phyloP scores from a whole-genome alignment of 1,140 invertebrate genomes.

The Melipona quadrifasciata region DNA sequence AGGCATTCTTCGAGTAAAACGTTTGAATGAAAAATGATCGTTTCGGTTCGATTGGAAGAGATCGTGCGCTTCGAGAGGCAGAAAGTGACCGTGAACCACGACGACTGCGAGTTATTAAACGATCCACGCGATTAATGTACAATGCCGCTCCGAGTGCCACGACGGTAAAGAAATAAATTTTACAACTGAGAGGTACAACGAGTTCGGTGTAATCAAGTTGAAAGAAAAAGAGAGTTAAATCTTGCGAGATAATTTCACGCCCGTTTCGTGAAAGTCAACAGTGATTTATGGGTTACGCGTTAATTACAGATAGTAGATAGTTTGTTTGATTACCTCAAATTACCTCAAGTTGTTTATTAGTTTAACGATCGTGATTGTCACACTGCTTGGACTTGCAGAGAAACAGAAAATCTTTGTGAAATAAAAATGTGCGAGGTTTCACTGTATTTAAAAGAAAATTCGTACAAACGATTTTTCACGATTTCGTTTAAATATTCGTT shows the following conservation, averaged over 20 bases:
- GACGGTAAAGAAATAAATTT: slow-evolving; percentile 8
- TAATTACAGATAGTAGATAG: background rate
- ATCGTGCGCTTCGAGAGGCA: slow-evolving; percentile 11
- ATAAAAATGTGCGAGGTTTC: background rate
- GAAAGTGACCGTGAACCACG: slow-evolving; percentile 2
- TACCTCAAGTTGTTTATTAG: background rate
- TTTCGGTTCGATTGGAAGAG: too few relatives aligned
- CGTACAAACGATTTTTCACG: background rate
- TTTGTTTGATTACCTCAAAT: background rate
- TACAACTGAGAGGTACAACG: background rate
- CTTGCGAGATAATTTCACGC: background rate
- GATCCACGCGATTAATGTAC: background rate
- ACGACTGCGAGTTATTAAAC: slow-evolving; percentile 6
- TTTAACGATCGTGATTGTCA: background rate
- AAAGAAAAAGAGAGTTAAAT: background rate
- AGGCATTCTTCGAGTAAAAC: too few relatives aligned
- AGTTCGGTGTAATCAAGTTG: background rate
- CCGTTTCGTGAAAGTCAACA: background rate
- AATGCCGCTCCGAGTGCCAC: background rate
- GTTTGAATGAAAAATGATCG: too few relatives aligned
- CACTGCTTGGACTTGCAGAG: background rate
- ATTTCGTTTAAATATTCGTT: background rate
- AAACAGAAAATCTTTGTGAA: background rate
- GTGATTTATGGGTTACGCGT: background rate
- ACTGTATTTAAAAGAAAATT: background rate